phyloP scores from a whole-genome alignment of 37 sponge, comb jelly and placozoan species.

The Beroe forskalii region DNA sequence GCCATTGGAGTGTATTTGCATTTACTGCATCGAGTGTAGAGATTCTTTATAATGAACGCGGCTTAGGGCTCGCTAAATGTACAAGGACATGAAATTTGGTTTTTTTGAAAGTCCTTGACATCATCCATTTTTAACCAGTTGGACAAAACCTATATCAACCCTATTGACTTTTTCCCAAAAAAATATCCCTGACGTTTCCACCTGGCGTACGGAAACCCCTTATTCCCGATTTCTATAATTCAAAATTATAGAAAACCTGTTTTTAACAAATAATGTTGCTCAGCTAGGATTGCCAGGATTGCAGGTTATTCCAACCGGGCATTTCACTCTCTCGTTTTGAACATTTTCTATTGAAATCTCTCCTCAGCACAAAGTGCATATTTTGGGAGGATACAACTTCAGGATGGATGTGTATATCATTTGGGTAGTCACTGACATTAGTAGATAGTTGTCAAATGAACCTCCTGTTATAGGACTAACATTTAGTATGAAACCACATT shows the following conservation, averaged over 20 bases:
- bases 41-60: no score
- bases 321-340: neutral
- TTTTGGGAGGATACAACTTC: neutral
- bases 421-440: neutral
- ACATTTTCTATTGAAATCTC: neutral
- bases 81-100: no score
- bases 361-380: conserved; percentile 14
- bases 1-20: no score
- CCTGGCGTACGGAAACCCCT: neutral
- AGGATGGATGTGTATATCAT: neutral
- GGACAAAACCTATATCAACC: no score
- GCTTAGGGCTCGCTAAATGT: no score
- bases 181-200: neutral
- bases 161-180: neutral
- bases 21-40: no score
- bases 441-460: neutral
- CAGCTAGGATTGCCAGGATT: no score
- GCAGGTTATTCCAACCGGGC: no score
- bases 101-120: no score
- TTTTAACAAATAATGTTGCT: no score
- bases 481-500: neutral
- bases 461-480: no score
- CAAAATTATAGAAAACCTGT: neutral
- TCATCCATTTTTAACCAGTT: no score
- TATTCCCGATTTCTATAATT: neutral